Percentiles rank a stretch among this genome's conserved stretches.
Evolutionary conservation across 2,797 vertebrate genomes (phyloP).

Genomic region (Notolepis coatsorum): DNA sequence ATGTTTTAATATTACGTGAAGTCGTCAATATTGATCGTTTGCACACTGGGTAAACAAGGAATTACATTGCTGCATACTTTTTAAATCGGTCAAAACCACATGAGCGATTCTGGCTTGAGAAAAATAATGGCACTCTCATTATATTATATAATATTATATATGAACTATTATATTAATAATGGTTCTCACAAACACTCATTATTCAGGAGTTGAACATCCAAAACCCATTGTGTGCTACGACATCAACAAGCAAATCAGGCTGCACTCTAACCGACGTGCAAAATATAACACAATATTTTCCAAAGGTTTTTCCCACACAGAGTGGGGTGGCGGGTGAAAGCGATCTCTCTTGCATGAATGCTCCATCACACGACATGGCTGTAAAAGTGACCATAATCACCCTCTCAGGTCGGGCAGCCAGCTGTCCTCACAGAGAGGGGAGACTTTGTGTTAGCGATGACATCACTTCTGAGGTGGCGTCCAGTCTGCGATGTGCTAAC

Average conservation of each 20-base stretch:
- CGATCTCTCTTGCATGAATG: constrained; percentile 19
- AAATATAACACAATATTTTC: constrained; percentile 50
- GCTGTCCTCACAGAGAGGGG: constrained; percentile 61
- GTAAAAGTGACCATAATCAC: constrained; percentile 59
- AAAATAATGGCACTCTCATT: constrained; percentile 13
- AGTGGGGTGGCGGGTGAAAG: constrained; percentile 32
- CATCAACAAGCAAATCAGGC: constrained; percentile 35
- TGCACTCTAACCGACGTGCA: constrained; percentile 22
- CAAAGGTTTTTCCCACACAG: constrained; percentile 51
- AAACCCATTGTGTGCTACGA: constrained; percentile 20
- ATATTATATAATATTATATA: neutral
- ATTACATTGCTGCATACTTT: constrained; percentile 21
- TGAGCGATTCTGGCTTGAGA: constrained; percentile 10
- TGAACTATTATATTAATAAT: neutral
- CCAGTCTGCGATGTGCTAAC: constrained; percentile 55
- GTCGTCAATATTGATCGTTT: constrained; percentile 22
- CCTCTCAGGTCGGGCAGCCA: constrained; percentile 48
- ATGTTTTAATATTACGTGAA: constrained; percentile 33
- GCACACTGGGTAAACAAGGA: constrained; percentile 38
- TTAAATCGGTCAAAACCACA: constrained; percentile 39
- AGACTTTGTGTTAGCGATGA: constrained; percentile 69
- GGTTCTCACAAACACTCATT: constrained; percentile 13
- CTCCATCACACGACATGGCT: constrained; percentile 47
- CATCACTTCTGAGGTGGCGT: constrained; percentile 72
- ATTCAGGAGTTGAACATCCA: neutral